These are phyloP conservation scores for Lontra canadensis DNA, from an alignment of 2,113 vertebrate genomes.

Conservation along the genomic window DNA sequence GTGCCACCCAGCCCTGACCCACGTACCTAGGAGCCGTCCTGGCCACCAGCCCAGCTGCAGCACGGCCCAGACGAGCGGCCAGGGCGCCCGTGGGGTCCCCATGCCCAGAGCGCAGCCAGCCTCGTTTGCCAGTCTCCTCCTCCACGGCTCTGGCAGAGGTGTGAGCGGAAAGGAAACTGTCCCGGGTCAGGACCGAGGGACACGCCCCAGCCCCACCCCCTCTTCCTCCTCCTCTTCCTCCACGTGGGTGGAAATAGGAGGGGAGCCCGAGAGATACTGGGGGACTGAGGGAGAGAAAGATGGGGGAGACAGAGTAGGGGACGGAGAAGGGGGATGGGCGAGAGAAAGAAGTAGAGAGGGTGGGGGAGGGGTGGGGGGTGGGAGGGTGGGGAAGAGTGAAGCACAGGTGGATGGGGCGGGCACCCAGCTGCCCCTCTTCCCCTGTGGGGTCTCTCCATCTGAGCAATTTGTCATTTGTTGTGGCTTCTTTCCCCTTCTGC, in stretches of 20 bases:
- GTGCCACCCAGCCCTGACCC: neutral
- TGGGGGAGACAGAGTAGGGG: neutral
- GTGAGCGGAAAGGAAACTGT: conserved; percentile 86
- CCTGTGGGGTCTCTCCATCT: fast-evolving
- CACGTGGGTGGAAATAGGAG: neutral
- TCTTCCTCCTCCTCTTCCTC: conserved; percentile 48
- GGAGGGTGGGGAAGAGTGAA: neutral
- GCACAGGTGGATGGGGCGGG: neutral
- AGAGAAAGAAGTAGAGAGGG: neutral
- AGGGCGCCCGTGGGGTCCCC: conserved; percentile 12
- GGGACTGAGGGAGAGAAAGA: fast-evolving
- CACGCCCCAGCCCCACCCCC: neutral
- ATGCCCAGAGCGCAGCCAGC: neutral
- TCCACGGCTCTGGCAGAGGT: conserved; percentile 65
- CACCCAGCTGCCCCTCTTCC: no score
- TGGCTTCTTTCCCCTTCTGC: neutral
- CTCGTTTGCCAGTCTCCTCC: neutral
- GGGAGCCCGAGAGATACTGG: no score
- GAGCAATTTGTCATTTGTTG: no score
- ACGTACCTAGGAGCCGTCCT: conserved; percentile 60
- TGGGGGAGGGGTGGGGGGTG: no score
- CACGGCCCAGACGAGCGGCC: conserved; percentile 32
- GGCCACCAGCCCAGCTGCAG: conserved; percentile 63
- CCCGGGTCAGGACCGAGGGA: neutral
- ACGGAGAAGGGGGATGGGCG: no score